Evolutionary conservation across 2,797 vertebrate species (phyloP), one percentile per base, ranked within the genome.

Genomic region (Hoplostethus mediterraneus): DNA sequence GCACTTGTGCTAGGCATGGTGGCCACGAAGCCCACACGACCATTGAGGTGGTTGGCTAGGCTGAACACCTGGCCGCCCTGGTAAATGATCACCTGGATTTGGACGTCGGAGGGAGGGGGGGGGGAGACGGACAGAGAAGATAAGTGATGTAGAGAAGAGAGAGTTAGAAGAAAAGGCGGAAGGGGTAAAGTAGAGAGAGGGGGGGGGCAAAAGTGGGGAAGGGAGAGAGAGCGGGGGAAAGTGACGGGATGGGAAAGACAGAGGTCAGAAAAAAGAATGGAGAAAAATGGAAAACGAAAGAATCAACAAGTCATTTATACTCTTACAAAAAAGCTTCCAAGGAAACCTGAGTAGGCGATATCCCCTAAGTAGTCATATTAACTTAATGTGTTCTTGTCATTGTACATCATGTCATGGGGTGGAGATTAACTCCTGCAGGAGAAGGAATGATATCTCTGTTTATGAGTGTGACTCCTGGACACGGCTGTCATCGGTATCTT

Each of bases 1-100:
- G 97, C 98, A 95, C 97, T 99, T 94, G 97, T 99, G 86, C 96
- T 97, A 83, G 98, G 98, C 98, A 99, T 98, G 79, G 96, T 98
- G 93, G 95, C 94, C 84, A 95, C 95, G 77, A 99, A 99, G 81
- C 97, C 97, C 86, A 99, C 97, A 74, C 98, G 95, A 31, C 97
- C 97, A 8, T 95, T 95, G 91, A 99, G 97, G 70, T 96, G 97
- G 83, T 96, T 95, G 75, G 97, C 95, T 45, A 97, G 95, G 62
- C 96, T 97, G 92, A 98, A 98, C 83, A 97, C 96, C 92, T 99
- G 98, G 72, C 98, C 98, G 1, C 96, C 95, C 92, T 99, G 98
- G 94, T 99, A 99, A 70, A 99, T 95, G 79, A 99, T 98, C 90
- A 99, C 97, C 98, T 99, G 93, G 3, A 87, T 48, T 3, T 38